phyloP scores from a whole-genome alignment of 2,797 vertebrate species.

The Falco biarmicus region DNA sequence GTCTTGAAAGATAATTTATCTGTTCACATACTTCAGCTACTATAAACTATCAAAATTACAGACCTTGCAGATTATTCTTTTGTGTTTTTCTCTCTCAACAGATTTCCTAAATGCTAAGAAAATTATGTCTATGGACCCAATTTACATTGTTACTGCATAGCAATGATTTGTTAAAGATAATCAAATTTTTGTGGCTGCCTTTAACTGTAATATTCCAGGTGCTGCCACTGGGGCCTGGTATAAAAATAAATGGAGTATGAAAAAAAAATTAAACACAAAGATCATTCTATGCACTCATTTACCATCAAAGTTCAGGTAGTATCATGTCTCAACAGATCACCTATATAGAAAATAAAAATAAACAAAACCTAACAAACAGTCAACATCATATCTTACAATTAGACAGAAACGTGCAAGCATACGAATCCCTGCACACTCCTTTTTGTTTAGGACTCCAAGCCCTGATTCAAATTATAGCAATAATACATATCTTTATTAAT shows the following conservation, averaged over 20 bases:
- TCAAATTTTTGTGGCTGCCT: constrained; percentile 55
- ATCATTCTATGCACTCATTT: background rate
- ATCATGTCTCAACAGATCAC: background rate
- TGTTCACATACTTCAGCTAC: constrained; percentile 51
- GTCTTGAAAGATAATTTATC: constrained; percentile 59
- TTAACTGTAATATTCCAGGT: constrained; percentile 44
- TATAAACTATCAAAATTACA: constrained; percentile 55
- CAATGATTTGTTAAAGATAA: constrained; percentile 53
- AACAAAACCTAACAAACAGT: background rate
- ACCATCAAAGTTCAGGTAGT: background rate
- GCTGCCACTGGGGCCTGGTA: background rate
- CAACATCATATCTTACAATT: background rate
- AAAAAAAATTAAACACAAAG: background rate
- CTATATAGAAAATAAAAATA: background rate
- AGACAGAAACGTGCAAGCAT: background rate
- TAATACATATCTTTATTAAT: too few relatives aligned
- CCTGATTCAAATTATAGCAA: background rate
- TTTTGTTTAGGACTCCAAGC: background rate
- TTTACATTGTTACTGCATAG: constrained; percentile 42
- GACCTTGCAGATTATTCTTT: constrained; percentile 60
- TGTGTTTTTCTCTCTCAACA: constrained; percentile 56
- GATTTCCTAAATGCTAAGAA: constrained; percentile 44
- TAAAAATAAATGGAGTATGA: constrained; percentile 41
- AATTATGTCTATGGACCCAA: constrained; percentile 30
- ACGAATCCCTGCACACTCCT: background rate